phyloP scores from a whole-genome alignment of 1,140 invertebrate genomes.

The Geopemphigus sp. region DNA sequence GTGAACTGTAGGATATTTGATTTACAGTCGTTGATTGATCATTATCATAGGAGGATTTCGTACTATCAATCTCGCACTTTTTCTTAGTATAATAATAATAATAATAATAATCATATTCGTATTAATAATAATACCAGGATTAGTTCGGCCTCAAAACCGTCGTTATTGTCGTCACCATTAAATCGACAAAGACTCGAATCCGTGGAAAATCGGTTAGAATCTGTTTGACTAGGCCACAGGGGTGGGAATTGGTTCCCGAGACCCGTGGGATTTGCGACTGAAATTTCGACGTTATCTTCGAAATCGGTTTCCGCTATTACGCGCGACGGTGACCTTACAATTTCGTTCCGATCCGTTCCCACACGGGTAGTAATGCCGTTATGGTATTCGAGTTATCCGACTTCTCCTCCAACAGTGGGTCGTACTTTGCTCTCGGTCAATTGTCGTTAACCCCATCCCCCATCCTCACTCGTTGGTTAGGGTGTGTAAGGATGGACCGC shows the following conservation, averaged over 20 bases:
- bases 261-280: background rate
- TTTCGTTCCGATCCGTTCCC: background rate
- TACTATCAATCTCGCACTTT: background rate
- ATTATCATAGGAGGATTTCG: background rate
- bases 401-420: too few relatives aligned
- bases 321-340: background rate
- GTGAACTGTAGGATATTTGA: conserved; percentile 16
- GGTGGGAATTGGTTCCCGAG: background rate
- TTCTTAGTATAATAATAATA: background rate
- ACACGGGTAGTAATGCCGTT: background rate
- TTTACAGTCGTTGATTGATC: background rate
- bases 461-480: too few relatives aligned
- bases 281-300: background rate
- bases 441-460: too few relatives aligned
- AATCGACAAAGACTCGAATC: background rate
- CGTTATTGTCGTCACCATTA: background rate
- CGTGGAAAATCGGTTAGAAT: background rate
- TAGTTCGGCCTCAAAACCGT: too few relatives aligned
- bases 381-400: background rate
- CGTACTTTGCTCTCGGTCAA: too few relatives aligned
- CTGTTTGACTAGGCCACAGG: background rate
- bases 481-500: too few relatives aligned
- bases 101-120: background rate
- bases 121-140: too few relatives aligned
- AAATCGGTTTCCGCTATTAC: background rate